Conservation (phyloP, 2,888 invertebrate species). For the Nephrotoma flavescens region DNA sequence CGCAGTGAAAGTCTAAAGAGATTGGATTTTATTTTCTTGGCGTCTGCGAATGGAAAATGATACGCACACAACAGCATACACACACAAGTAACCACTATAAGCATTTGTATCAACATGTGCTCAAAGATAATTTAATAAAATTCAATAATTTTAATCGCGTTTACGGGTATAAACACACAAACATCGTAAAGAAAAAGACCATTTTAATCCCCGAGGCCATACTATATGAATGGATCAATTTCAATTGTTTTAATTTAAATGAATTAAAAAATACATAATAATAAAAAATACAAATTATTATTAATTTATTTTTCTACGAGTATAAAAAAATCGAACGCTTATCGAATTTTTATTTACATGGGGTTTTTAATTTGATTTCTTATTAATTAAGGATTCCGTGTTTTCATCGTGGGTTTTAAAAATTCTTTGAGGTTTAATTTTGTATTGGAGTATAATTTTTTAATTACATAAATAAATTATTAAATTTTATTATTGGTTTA, state of each 20-base stretch:
- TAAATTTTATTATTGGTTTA: neutral
- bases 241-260: neutral
- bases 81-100: neutral
- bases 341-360: neutral
- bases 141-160: neutral
- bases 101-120: neutral
- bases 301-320: neutral
- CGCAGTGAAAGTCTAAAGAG: neutral
- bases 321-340: neutral
- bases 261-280: neutral
- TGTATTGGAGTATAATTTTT: neutral
- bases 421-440: neutral
- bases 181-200: neutral
- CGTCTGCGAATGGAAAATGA: neutral
- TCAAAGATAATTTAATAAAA: neutral
- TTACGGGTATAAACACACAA: neutral
- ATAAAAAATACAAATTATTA: neutral
- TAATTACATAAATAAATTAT: neutral
- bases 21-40: neutral
- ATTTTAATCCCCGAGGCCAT: neutral
- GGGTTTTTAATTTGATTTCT: neutral
- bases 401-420: neutral
- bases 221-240: neutral
- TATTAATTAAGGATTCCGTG: neutral
- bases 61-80: too few relatives aligned